phyloP scores from a whole-genome alignment of 2,797 vertebrate species.

The Trichosurus vulpecula region DNA sequence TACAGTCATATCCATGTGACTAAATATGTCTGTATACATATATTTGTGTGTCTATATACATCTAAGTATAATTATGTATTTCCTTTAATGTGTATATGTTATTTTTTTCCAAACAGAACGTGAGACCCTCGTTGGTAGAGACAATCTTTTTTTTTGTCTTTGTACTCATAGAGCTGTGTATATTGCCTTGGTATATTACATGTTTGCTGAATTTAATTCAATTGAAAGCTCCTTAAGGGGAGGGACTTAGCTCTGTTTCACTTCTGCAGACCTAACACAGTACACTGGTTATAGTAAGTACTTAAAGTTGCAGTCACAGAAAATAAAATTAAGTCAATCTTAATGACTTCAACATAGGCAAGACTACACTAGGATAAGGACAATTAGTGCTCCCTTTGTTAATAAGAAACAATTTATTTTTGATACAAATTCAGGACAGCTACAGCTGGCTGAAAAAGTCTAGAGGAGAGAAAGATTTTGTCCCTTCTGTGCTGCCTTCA shows the following conservation, averaged over 20 bases:
- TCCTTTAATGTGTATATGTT: not conserved
- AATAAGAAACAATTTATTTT: constrained; percentile 55
- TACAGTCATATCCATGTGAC: not conserved
- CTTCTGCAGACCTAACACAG: not conserved
- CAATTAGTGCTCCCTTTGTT: constrained; percentile 45
- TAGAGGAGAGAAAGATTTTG: not conserved
- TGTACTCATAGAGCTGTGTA: not conserved
- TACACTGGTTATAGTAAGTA: not conserved
- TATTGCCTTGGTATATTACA: not conserved
- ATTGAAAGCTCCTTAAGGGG: not conserved
- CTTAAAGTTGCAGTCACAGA: not conserved
- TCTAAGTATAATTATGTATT: not conserved
- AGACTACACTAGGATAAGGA: not conserved
- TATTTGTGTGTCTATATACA: too few species aligned
- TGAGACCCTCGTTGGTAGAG: not conserved
- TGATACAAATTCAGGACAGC: not conserved
- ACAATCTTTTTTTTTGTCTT: not conserved
- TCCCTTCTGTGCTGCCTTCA: not conserved
- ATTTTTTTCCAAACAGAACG: not conserved
- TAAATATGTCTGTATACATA: not conserved
- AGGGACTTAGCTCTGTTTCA: not conserved
- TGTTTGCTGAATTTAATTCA: not conserved
- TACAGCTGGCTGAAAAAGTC: constrained; percentile 21
- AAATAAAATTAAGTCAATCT: not conserved
- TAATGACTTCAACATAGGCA: not conserved